Evolutionary conservation across 2,797 vertebrate species (phyloP).

Genomic region (Perodicticus potto): DNA sequence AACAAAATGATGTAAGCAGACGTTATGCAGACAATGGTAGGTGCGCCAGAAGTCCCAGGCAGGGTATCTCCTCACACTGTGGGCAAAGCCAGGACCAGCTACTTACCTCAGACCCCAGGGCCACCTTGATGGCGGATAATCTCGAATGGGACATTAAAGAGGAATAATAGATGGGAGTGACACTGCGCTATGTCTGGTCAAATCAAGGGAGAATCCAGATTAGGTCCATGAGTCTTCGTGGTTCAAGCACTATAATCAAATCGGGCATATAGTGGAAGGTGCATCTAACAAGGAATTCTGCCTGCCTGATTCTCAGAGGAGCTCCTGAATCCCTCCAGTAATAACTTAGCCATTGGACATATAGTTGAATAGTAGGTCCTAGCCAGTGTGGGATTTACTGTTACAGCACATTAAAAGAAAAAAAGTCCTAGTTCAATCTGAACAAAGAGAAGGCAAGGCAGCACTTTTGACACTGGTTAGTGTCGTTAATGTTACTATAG

Average conservation of each 20-base stretch:
- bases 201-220: rapidly evolving
- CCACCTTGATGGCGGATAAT: background rate
- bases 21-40: rapidly evolving
- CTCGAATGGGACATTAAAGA: background rate
- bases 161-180: rapidly evolving
- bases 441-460: background rate
- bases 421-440: background rate
- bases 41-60: background rate
- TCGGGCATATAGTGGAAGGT: background rate
- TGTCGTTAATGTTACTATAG: background rate
- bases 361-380: background rate
- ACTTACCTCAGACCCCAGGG: background rate
- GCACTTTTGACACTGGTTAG: background rate
- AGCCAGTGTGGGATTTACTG: background rate
- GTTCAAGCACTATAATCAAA: background rate
- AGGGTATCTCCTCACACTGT: rapidly evolving
- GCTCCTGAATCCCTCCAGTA: constrained; percentile 57
- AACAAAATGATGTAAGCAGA: rapidly evolving
- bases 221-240: rapidly evolving
- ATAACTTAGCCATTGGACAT: background rate
- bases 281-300: background rate
- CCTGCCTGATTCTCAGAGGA: background rate
- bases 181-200: rapidly evolving
- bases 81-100: background rate
- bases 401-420: background rate